phyloP scores from a whole-genome alignment of 2,797 vertebrate species.

The Percopsis omiscomaycus region DNA sequence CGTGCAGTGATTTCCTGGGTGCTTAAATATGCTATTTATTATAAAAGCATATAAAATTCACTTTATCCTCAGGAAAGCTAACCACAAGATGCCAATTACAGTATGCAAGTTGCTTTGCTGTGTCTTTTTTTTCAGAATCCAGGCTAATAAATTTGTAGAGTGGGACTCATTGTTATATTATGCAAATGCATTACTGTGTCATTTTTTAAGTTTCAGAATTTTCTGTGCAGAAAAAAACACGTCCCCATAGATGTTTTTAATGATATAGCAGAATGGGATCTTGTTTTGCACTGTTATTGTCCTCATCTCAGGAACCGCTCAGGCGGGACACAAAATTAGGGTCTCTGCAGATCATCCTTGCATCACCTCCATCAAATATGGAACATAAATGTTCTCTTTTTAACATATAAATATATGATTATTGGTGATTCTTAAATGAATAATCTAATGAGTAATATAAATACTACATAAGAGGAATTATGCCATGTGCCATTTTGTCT shows the following conservation, averaged over 20 bases:
- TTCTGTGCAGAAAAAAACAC: constrained; percentile 73
- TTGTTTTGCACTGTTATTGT: constrained; percentile 74
- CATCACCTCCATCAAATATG: constrained; percentile 55
- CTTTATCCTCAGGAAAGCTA: constrained; percentile 95
- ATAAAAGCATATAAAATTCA: constrained; percentile 95
- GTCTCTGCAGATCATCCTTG: constrained; percentile 31
- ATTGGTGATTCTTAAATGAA: constrained; percentile 42
- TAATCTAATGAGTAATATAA: constrained; percentile 57
- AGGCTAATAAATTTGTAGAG: constrained; percentile 84
- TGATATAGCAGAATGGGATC: constrained; percentile 69
- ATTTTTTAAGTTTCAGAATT: constrained; percentile 79
- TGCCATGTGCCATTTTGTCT: constrained; percentile 49
- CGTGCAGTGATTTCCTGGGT: constrained; percentile 97
- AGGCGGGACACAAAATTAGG: constrained; percentile 60
- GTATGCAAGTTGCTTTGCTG: constrained; percentile 78
- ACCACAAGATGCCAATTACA: constrained; percentile 89
- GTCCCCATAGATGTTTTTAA: constrained; percentile 77
- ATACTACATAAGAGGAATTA: constrained; percentile 53
- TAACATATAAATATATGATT: constrained; percentile 45
- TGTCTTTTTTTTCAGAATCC: constrained; percentile 73
- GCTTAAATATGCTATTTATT: constrained; percentile 99
- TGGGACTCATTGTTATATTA: constrained; percentile 82
- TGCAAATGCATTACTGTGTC: constrained; percentile 79
- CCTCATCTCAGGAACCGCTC: constrained; percentile 59
- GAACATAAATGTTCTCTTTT: constrained; percentile 23